These are phyloP conservation scores for Zootoca vivipara DNA, from an alignment of 2,113 vertebrate genomes.

Conservation along the genomic window DNA sequence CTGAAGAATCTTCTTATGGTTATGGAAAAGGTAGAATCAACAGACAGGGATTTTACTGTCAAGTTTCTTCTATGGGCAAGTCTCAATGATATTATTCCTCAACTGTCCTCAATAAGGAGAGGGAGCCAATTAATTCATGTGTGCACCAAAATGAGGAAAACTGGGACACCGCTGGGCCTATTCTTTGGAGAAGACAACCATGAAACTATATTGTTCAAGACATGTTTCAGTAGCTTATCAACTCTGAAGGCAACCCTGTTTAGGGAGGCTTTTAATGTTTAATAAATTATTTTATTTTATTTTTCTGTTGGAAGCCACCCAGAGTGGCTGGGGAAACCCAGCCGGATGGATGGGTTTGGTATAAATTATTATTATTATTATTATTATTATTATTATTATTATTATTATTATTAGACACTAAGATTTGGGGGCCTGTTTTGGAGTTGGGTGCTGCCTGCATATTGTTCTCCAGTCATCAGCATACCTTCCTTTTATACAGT, in stretches of 20 bases:
- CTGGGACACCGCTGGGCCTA: not conserved
- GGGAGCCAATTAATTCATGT: too few species aligned
- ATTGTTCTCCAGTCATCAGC: not conserved
- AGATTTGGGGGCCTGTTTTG: not conserved
- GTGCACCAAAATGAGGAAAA: not conserved
- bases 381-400: too few species aligned
- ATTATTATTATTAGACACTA: too few species aligned
- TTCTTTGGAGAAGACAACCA: not conserved
- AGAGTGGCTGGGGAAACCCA: too few species aligned
- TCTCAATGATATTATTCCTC: not conserved
- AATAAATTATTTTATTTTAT: too few species aligned
- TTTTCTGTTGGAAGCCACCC: too few species aligned
- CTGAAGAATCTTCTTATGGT: not conserved
- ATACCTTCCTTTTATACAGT: too few species aligned
- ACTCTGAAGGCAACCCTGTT: too few species aligned
- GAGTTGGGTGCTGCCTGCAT: rapidly evolving
- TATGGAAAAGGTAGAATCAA: not conserved
- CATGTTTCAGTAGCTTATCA: not conserved
- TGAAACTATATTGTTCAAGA: not conserved
- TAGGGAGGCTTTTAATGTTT: too few species aligned
- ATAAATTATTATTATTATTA: too few species aligned
- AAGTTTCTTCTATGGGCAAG: not conserved
- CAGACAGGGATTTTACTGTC: not conserved
- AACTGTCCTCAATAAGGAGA: not conserved
- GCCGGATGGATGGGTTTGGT: too few species aligned